Base-by-base conservation (phyloP, 2,113 vertebrate species). In the Phainopepla nitens region DNA sequence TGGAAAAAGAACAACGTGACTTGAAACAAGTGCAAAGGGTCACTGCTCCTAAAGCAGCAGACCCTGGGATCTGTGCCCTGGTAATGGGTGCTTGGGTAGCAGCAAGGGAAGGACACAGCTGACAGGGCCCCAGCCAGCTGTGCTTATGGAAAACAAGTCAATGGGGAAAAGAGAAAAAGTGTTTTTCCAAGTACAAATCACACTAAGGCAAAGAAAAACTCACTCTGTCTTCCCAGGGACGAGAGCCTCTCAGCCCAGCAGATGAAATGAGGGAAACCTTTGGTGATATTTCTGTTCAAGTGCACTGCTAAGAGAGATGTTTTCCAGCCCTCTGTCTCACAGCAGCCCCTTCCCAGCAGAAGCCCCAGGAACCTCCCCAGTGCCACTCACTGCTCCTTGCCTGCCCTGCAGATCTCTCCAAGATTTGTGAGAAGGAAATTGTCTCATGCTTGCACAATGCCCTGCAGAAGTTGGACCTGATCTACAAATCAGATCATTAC, bases 401-500 rank as follows among this genome's bases (percentile, higher is more conserved):
- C 58, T n/a, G 50, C 24, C 80, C 86, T 45, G 36, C 39, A 80
- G 72, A 13, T 86, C 61, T 39, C 58, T 73, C 31, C 31, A 50
- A 24, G n/a, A 49, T 29, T 29, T 71, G 45, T 31, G 25, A 89
- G 70, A 68, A 70, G 57, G 61, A 84, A 92, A 91, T 58, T 53
- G 14, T 47, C 58, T 91, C 16, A 11, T 71, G 70, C 72, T 91
- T 85, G 73, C 78, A 89, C 64, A 45, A 50, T 39, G 56, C n/a
- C 36, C 36, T 18, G 12, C 81, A 94, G 81, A 92, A 82, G 51
- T 2, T 35, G 27, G 70, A 51, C 71, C 33, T 44, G 25, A 65
- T 77, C 85, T 83, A 73, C 85, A 95, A 90, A 85, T 85, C 51
- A 77, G 76, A 94, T 85, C 87, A 42, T 78, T 82, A 72, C 15